A percentile compares a stretch with the other conserved stretches of the same genome.
phyloP scores from a whole-genome alignment of 2,888 invertebrate genomes.

The Hemaris fuciformis region DNA sequence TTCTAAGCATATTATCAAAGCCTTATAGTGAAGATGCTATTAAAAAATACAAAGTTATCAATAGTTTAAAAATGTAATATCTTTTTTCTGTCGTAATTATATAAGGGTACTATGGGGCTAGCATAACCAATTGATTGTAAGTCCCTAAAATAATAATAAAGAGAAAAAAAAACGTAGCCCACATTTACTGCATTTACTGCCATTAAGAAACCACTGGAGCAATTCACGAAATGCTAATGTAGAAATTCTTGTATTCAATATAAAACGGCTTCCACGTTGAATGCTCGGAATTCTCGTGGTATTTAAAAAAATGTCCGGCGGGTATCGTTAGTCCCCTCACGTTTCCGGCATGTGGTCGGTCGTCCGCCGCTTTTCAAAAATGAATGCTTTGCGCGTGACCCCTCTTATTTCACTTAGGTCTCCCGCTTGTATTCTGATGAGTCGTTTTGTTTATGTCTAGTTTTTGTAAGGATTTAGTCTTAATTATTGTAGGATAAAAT shows the following conservation, averaged over 20 bases:
- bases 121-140: too few relatives aligned
- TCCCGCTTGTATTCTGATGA: background rate
- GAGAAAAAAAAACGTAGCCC: too few relatives aligned
- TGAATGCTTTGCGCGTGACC: slow-evolving; percentile 39
- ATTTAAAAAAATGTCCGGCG: slow-evolving; percentile 11
- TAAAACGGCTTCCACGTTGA: background rate
- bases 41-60: too few relatives aligned
- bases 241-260: slow-evolving; percentile 7
- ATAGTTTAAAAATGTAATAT: too few relatives aligned
- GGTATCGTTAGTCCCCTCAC: slow-evolving; percentile 26
- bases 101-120: too few relatives aligned
- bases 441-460: background rate
- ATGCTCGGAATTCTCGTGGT: background rate
- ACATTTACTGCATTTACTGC: too few relatives aligned
- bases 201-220: too few relatives aligned
- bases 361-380: slow-evolving; percentile 39
- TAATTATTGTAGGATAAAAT: too few relatives aligned
- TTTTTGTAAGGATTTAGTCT: background rate
- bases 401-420: slow-evolving; percentile 13
- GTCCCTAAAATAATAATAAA: too few relatives aligned
- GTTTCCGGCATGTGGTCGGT: slow-evolving; percentile 37
- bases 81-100: too few relatives aligned
- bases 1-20: too few relatives aligned
- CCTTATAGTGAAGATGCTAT: too few relatives aligned
- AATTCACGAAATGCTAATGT: background rate